A percentile compares a stretch with the other conserved stretches of the same genome.
Evolutionary conservation across 2,113 vertebrate genomes (phyloP).

Genomic region (Podilymbus podiceps): DNA sequence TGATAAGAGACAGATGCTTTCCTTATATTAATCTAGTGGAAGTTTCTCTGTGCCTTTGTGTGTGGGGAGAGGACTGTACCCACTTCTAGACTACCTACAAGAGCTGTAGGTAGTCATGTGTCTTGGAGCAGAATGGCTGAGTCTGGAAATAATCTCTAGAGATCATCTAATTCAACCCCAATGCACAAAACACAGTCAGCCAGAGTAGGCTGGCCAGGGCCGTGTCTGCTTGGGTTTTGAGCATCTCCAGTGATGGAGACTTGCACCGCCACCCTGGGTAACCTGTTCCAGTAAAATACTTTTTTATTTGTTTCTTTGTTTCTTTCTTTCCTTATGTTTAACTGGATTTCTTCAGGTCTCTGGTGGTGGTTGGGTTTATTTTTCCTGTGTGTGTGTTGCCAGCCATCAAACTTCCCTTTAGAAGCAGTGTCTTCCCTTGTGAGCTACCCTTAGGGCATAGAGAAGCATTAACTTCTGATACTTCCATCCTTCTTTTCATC

Average conservation of each 20-base stretch:
- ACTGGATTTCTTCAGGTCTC: not conserved
- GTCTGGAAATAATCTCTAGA: not conserved
- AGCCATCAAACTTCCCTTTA: not conserved
- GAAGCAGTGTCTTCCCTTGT: not conserved
- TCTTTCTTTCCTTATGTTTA: not conserved
- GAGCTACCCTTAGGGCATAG: not conserved
- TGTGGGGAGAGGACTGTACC: not conserved
- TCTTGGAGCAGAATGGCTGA: not conserved
- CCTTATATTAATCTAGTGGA: not conserved
- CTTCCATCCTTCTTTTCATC: not conserved
- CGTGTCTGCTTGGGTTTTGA: not conserved
- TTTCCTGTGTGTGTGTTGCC: not conserved
- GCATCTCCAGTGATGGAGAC: not conserved
- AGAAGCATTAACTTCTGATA: not conserved
- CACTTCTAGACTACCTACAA: accelerated
- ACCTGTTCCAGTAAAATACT: not conserved
- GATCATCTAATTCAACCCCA: not conserved
- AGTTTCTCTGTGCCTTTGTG: not conserved
- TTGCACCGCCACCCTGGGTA: not conserved
- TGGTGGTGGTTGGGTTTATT: too few species aligned
- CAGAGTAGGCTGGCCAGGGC: not conserved
- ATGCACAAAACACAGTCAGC: not conserved
- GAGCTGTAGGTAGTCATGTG: not conserved
- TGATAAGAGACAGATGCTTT: not conserved
- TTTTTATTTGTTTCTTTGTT: not conserved